Percentiles rank a stretch among this genome's conserved stretches.
Conservation (phyloP, 2,888 invertebrate genomes). For the Steinernema scapterisci region DNA sequence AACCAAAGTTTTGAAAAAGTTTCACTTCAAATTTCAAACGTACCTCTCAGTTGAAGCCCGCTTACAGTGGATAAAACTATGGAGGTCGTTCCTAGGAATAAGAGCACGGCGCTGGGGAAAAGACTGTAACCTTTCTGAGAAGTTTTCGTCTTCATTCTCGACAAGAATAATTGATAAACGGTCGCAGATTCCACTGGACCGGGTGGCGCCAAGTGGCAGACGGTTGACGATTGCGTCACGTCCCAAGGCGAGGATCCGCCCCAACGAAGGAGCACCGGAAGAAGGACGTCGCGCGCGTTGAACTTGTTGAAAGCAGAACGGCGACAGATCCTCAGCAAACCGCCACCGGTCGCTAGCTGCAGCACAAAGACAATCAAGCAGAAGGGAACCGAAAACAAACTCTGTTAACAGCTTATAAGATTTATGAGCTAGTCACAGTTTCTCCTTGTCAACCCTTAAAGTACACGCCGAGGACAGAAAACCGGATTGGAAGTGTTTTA, state of each 20-base stretch:
- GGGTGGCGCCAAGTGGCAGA: slow-evolving; percentile 15
- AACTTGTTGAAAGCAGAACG: neutral
- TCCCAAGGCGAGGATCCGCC: neutral
- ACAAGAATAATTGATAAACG: neutral
- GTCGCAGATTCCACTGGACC: neutral
- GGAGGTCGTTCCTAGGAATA: neutral
- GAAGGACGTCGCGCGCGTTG: too few species aligned
- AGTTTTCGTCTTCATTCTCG: slow-evolving; percentile 1
- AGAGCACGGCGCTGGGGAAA: neutral
- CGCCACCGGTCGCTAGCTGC: too few species aligned
- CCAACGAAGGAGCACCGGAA: slow-evolving; percentile 11
- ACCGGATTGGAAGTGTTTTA: neutral
- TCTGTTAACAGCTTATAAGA: neutral
- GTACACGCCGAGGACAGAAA: neutral
- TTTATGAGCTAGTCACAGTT: neutral
- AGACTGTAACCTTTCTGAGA: neutral
- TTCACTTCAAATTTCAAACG: neutral
- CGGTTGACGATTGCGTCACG: slow-evolving; percentile 24
- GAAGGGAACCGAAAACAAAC: neutral
- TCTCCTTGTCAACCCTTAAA: neutral
- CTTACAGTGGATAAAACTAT: neutral
- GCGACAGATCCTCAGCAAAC: neutral
- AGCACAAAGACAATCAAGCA: neutral
- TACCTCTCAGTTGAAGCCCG: neutral
- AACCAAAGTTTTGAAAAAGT: neutral